phyloP scores from a whole-genome alignment of 2,113 vertebrate genomes.

The Tyrannus savana region DNA sequence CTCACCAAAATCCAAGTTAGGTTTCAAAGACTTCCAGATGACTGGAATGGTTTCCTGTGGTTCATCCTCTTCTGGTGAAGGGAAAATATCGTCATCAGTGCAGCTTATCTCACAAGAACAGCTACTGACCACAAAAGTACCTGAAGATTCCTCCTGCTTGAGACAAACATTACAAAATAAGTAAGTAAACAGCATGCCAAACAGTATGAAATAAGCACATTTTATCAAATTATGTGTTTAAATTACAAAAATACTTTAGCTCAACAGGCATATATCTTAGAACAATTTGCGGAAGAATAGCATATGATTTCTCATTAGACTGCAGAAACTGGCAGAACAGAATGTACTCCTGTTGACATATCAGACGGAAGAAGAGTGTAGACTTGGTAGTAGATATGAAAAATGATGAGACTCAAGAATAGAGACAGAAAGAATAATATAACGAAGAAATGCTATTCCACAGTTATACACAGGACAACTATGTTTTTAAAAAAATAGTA shows the following conservation, averaged over 20 bases:
- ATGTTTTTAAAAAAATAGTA: not conserved
- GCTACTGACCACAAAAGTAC: not conserved
- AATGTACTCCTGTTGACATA: not conserved
- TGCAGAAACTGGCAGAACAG: not conserved
- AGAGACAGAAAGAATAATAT: not conserved
- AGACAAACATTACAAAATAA: constrained; percentile 36
- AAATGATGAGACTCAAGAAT: not conserved
- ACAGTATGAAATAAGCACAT: not conserved
- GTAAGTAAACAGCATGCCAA: not conserved
- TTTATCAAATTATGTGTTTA: not conserved
- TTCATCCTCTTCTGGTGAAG: constrained; percentile 4
- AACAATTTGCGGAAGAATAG: not conserved
- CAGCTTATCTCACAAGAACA: constrained; percentile 48
- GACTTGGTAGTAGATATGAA: not conserved
- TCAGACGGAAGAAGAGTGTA: not conserved
- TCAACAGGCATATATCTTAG: not conserved
- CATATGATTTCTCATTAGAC: not conserved
- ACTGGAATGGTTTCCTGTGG: not conserved
- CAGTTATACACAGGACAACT: not conserved
- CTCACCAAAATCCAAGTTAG: constrained; percentile 37
- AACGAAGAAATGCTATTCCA: not conserved
- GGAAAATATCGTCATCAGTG: not conserved
- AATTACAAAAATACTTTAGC: not conserved
- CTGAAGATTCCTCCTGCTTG: not conserved
- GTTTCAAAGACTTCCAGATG: constrained; percentile 42